Evolutionary conservation across 2,888 invertebrate genomes (phyloP), one percentile per base, ranked within the genome.

Genomic region (Rhamnusium bicolor): DNA sequence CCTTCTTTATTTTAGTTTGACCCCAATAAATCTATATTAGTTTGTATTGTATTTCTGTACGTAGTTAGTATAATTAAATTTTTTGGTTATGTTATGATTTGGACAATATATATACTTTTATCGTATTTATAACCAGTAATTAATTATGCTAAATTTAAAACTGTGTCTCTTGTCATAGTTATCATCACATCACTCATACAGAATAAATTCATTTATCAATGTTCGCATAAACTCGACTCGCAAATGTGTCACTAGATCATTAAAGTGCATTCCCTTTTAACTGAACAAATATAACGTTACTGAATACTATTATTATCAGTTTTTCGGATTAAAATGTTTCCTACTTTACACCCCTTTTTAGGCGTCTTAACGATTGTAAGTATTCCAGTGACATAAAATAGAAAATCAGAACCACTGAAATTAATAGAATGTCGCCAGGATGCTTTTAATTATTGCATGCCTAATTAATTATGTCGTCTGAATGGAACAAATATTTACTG

Each of bases 341-440:
- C 63, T 63, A 19, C 19, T 65, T 14, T 16, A 53, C 21, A 53
- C 27, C 21, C 53, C 53, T 18, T 65, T n/a, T 65, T 53, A 53
- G 65, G 53, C 65, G 65, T 53, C 53, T 47, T 27, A 29, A 19
- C 47, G 27, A 8, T 29, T 18, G 18, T 32, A 29, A 32, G 32
- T 16, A 1, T 58, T 18, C 16, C 32, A 58, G 10, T 7, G 54
- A 27, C 5, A 56, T 27, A 14, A 24, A 19, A 47, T 18, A 18
- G 32, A 27, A 65, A 51, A 32, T 65, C 53, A 16, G 18, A 29
- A 65, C 7, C 53, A 29, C 51, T 49, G 53, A 19, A 27, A n/a
- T 27, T 29, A 16, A 65, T 53, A 65, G 65, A 27, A 49, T 32
- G 65, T 65, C 40, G 65, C 53, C 65, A 65, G 65, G 40, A 53